A percentile compares a stretch with the other conserved stretches of the same genome.
These are phyloP conservation scores for Penaeus vannamei DNA, from an alignment of 1,140 invertebrate species.

Conservation along the genomic window DNA sequence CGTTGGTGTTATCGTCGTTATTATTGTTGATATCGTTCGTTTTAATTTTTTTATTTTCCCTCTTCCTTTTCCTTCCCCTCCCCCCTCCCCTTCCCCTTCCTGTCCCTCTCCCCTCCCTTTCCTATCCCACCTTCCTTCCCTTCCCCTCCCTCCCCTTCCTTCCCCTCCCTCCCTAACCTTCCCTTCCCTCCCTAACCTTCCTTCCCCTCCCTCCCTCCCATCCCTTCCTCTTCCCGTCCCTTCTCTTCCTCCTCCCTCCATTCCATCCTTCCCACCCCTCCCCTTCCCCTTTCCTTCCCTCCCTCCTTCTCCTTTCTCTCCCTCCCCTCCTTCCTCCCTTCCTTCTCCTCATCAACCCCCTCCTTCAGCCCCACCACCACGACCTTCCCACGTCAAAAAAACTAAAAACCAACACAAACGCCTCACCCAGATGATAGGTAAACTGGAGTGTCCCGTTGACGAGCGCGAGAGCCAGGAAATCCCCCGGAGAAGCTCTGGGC, in stretches of 20 bases:
- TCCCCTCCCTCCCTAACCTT: not conserved
- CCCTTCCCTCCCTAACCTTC: not conserved
- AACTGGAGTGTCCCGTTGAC: constrained; percentile 58
- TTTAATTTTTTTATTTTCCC: not conserved
- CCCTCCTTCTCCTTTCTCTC: not conserved
- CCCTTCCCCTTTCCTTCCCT: constrained; percentile 32
- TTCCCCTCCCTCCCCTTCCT: not conserved
- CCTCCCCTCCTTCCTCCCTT: constrained; percentile 9
- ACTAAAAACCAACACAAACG: not conserved
- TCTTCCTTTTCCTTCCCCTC: not conserved
- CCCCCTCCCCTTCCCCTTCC: not conserved
- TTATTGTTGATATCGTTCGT: not conserved
- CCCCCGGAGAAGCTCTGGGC: constrained; percentile 36
- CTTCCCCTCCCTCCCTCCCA: not conserved
- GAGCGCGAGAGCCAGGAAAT: constrained; percentile 60
- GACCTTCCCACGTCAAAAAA: too few species aligned
- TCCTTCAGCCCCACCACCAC: not conserved
- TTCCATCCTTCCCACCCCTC: not conserved
- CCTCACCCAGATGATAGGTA: constrained; percentile 62
- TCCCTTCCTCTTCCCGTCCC: not conserved
- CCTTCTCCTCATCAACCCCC: not conserved
- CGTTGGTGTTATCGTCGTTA: too few species aligned
- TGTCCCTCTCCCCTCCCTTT: not conserved
- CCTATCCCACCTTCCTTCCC: not conserved
- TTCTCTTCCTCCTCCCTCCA: not conserved